Conservation (phyloP, 2,113 vertebrate genomes). For the Lasiurus borealis region DNA sequence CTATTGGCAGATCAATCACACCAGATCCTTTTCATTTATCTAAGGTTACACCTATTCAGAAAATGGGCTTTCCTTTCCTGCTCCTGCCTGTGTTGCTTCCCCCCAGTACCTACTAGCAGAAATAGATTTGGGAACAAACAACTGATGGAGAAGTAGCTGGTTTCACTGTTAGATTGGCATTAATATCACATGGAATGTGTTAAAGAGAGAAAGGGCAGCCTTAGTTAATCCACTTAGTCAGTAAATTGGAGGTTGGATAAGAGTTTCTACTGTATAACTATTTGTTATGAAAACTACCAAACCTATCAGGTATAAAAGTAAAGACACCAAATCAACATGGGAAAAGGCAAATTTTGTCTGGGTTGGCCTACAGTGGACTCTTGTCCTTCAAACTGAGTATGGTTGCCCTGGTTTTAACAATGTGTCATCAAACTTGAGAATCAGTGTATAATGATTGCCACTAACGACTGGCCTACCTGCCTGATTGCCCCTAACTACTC, state of each 20-base stretch:
- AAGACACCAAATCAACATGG: neutral
- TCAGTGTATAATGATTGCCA: too few relatives aligned
- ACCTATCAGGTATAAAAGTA: neutral
- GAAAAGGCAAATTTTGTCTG: neutral
- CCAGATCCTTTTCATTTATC: neutral
- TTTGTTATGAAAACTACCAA: conserved; percentile 33
- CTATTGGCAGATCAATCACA: neutral
- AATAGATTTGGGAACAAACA: neutral
- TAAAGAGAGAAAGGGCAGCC: neutral
- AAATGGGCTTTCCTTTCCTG: neutral
- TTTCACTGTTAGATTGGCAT: neutral
- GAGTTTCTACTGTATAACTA: neutral
- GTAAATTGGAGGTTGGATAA: neutral
- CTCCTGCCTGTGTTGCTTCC: neutral
- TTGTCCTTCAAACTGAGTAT: neutral
- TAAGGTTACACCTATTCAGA: neutral
- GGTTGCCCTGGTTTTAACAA: too few relatives aligned
- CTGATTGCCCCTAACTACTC: too few relatives aligned
- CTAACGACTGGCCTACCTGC: too few relatives aligned
- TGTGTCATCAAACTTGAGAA: too few relatives aligned
- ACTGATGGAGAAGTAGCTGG: neutral
- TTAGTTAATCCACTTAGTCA: neutral
- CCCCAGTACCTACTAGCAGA: neutral
- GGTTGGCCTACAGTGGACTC: neutral
- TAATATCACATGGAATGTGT: neutral